A percentile compares a stretch with the other conserved stretches of the same genome.
phyloP scores from a whole-genome alignment of 2,888 invertebrate genomes.

The Acrobasis consociella region DNA sequence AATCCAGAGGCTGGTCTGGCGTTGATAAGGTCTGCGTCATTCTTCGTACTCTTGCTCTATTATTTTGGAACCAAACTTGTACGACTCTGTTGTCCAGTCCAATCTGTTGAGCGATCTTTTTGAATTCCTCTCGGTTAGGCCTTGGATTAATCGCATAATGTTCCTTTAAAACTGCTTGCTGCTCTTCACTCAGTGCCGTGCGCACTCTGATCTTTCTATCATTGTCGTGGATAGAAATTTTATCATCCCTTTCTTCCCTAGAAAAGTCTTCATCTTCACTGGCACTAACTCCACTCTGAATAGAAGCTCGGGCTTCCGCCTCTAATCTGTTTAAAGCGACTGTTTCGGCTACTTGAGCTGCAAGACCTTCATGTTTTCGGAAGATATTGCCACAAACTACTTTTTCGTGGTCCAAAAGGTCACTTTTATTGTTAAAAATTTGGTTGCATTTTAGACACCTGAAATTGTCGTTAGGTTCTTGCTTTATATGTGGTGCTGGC shows the following conservation, averaged over 20 bases:
- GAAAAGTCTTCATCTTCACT: slow-evolving; percentile 85
- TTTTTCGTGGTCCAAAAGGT: slow-evolving; percentile 88
- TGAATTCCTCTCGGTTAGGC: slow-evolving; percentile 96
- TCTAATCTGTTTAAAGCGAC: slow-evolving; percentile 80
- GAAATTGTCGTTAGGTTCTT: slow-evolving; percentile 66
- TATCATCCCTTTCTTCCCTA: slow-evolving; percentile 78
- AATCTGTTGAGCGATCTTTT: slow-evolving; percentile 91
- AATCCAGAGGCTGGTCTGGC: slow-evolving; percentile 93
- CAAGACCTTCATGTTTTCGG: slow-evolving; percentile 87
- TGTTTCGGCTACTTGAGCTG: slow-evolving; percentile 89
- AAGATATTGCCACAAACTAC: slow-evolving; percentile 82
- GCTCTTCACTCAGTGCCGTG: slow-evolving; percentile 97
- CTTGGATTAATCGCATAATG: slow-evolving; percentile 95
- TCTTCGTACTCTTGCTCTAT: slow-evolving; percentile 93
- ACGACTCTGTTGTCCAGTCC: slow-evolving; percentile 91
- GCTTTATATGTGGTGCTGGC: slow-evolving; percentile 58
- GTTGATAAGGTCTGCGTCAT: slow-evolving; percentile 69
- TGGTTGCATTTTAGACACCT: slow-evolving; percentile 84
- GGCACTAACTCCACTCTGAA: slow-evolving; percentile 79
- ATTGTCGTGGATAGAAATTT: slow-evolving; percentile 81
- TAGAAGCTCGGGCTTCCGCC: slow-evolving; percentile 74
- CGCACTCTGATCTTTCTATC: slow-evolving; percentile 94
- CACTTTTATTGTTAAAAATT: slow-evolving; percentile 81
- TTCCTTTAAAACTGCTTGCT: slow-evolving; percentile 93
- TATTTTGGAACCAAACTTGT: slow-evolving; percentile 98